Evolutionary conservation across 2,888 invertebrate genomes (phyloP).

Genomic region (Drosophila nr. perissopoda): DNA sequence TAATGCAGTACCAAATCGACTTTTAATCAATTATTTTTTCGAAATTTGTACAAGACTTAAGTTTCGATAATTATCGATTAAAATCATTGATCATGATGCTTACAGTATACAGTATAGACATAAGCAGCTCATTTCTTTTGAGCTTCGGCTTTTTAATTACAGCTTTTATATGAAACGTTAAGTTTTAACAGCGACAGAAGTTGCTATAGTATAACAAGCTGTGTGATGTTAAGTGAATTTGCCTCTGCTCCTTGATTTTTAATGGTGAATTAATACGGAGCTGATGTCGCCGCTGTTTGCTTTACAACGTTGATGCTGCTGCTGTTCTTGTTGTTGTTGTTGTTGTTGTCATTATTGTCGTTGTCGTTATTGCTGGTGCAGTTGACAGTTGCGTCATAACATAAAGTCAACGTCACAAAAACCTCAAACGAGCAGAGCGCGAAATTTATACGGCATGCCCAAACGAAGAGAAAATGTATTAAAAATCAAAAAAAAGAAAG

Average conservation of each 20-base stretch:
- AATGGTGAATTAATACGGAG: slow-evolving; percentile 37
- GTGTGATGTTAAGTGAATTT: slow-evolving; percentile 51
- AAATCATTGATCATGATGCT: background rate
- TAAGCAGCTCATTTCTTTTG: background rate
- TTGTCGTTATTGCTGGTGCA: slow-evolving; percentile 42
- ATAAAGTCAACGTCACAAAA: slow-evolving; percentile 46
- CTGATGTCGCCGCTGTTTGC: slow-evolving; percentile 10
- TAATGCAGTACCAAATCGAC: background rate
- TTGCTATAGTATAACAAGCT: slow-evolving; percentile 28
- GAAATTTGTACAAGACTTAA: background rate
- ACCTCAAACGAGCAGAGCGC: slow-evolving; percentile 54
- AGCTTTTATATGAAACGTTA: background rate
- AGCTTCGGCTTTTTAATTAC: slow-evolving; percentile 1
- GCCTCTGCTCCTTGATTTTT: slow-evolving; percentile 21
- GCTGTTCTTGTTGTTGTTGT: slow-evolving; percentile 31
- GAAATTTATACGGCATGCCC: slow-evolving; percentile 53
- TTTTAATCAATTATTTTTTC: background rate
- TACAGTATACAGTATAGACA: background rate
- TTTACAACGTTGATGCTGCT: slow-evolving; percentile 5
- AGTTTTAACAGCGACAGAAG: background rate
- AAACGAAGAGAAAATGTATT: slow-evolving; percentile 9
- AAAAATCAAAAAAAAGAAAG: slow-evolving; percentile 10
- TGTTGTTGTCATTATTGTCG: slow-evolving; percentile 14
- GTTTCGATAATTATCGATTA: background rate
- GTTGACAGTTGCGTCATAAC: slow-evolving; percentile 73